Evolutionary conservation across 2,888 invertebrate species (phyloP).

Genomic region (Hypena proboscidalis): DNA sequence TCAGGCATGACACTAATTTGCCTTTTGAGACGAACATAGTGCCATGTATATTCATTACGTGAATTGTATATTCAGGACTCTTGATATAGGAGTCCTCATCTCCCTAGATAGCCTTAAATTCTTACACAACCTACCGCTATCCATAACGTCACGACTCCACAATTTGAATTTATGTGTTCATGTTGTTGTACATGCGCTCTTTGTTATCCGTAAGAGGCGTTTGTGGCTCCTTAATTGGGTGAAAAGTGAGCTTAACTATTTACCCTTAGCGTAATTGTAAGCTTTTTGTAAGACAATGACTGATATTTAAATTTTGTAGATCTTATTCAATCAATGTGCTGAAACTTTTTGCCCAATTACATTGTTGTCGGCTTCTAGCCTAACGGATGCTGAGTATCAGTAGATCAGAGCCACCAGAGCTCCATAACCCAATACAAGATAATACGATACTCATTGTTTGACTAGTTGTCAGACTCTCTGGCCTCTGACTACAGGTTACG

Average conservation of each 20-base stretch:
- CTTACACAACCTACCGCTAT: conserved; percentile 21
- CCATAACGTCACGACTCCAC: conserved; percentile 13
- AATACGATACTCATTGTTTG: too few species aligned
- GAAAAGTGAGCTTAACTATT: conserved; percentile 35
- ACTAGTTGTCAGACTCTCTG: too few species aligned
- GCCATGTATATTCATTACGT: conserved; percentile 23
- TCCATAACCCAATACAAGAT: too few species aligned
- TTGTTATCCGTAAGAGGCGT: conserved; percentile 14
- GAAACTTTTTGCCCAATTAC: too few species aligned
- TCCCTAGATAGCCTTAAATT: conserved; percentile 19
- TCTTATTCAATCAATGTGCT: too few species aligned
- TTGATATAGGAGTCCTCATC: conserved; percentile 8
- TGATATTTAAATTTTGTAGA: too few species aligned
- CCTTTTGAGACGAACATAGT: too few species aligned
- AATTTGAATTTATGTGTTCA: conserved; percentile 28
- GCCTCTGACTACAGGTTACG: too few species aligned
- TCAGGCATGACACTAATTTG: too few species aligned
- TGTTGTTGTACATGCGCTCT: conserved; percentile 19
- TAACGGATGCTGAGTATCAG: too few species aligned
- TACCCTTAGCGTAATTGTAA: conserved; percentile 54
- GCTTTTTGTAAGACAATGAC: conserved; percentile 48
- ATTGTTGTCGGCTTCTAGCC: too few species aligned
- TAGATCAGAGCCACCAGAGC: too few species aligned
- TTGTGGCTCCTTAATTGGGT: conserved; percentile 33
- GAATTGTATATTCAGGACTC: conserved; percentile 16